Evolutionary conservation across 2,888 invertebrate genomes (phyloP).

Genomic region (Chalcis sispes): DNA sequence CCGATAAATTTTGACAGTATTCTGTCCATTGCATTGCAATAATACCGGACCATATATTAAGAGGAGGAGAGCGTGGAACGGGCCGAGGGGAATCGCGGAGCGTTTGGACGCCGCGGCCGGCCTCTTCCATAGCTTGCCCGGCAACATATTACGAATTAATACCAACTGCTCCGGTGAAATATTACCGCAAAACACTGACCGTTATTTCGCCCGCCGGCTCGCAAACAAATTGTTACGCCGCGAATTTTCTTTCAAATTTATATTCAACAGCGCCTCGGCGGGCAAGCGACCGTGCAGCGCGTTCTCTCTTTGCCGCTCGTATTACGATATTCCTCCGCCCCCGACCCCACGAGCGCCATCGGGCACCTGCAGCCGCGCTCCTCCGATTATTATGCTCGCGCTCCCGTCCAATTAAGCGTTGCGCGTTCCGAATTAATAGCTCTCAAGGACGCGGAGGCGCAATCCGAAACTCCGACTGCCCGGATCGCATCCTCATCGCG

Average conservation of each 20-base stretch:
- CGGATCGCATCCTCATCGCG: too few relatives aligned
- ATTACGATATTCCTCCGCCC: slow-evolving; percentile 37
- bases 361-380: too few relatives aligned
- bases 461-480: too few relatives aligned
- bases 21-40: slow-evolving; percentile 77
- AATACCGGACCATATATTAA: slow-evolving; percentile 76
- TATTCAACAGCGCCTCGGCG: slow-evolving; percentile 61
- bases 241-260: slow-evolving; percentile 70
- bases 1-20: slow-evolving; percentile 77
- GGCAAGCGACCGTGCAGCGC: slow-evolving; percentile 9
- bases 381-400: too few relatives aligned
- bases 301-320: slow-evolving; percentile 26
- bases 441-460: too few relatives aligned
- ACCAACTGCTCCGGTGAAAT: slow-evolving; percentile 77
- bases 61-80: slow-evolving; percentile 58
- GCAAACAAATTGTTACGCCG: slow-evolving; percentile 67
- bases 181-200: slow-evolving; percentile 76
- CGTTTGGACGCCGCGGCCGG: background rate
- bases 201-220: slow-evolving; percentile 70
- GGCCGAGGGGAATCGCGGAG: slow-evolving; percentile 58
- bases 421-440: too few relatives aligned
- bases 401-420: too few relatives aligned
- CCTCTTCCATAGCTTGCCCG: slow-evolving; percentile 74
- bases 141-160: slow-evolving; percentile 77
- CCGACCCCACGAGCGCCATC: too few relatives aligned